Evolutionary conservation across 2,888 invertebrate genomes (phyloP), one percentile per base, ranked within the genome.

Genomic region (Papilio protenor): DNA sequence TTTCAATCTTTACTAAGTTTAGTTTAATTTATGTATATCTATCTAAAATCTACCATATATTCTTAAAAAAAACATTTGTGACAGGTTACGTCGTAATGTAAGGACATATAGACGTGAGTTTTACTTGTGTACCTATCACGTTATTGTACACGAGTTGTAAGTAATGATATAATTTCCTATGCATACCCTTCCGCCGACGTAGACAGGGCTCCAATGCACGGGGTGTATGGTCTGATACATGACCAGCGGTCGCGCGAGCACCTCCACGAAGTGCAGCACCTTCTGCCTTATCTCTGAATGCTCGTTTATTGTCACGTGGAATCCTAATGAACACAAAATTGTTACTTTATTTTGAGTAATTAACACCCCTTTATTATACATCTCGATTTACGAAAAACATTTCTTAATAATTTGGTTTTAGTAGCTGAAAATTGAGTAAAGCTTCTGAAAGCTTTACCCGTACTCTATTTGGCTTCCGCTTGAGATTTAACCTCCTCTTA

Each of bases 211-310:
- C 99, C 99, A 99, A 84, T 98, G 97, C 70, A 98, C 97, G 0
- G 98, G 98, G 91, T 98, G 98, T 84, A 98, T 96, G 66, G 97
- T 97, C 89, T 98, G 97, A 89, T 98, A 98, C 96, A 99, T 97
- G 49, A 99, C 99, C 96, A 99, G 97, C 0, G 99, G 99, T 69
- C 99, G 95, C 18, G 99, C 98, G 95, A 99, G 96, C 23, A 99
- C 99, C 85, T 98, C 97, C 72, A 99, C 97, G 88, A 99, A 98
- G 89, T 99, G 98, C 86, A 99, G 96, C 61, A 99, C 99, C 90
- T 98, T 98, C 81, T 97, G 97, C 80, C 97, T 96, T 11, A 99
- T 98, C 92, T 99, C 99, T 0, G 98, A 97, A 85, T 97, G 95
- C 77, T 97, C 97, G 82, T 97, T 97, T 83, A 99, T 98, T 85